Base-by-base conservation (phyloP, 2,113 vertebrate species). In the Notarius lentiginosus region DNA sequence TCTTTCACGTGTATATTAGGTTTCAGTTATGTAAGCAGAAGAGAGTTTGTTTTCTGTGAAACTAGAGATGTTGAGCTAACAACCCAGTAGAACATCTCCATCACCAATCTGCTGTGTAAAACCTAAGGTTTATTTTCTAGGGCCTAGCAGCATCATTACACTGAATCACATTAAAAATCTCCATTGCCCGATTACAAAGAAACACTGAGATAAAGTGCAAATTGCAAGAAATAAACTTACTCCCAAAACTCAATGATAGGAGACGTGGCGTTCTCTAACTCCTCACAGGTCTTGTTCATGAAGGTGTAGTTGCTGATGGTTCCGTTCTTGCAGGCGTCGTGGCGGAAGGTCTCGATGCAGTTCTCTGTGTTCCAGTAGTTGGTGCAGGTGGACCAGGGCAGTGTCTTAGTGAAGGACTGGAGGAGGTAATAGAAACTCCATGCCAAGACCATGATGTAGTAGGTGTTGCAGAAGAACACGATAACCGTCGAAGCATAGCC, bases 401-500 rank as follows among this genome's bases (percentile, higher is more conserved):
- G 93, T 0, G 88, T 88, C 82, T 92, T 4, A 66, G 63, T 94
- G 83, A 96, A 96, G 17, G 95, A 96, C 88, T 95, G 94, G 87
- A 96, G 93, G 72, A 96, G 91, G 93, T 96, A 96, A 91, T 96
- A 96, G 89, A 96, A 95, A 63, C 92, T 95, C 96, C 96, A 96
- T n/a, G 95, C 93, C 92, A 96, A 83, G n/a, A 96, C 95, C 96
- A 96, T 96, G 91, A 96, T 96, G 93, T 96, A 96, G 90, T 96
- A 96, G 0, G 95, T 96, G 93, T 96, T 96, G 73, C 95, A 96
- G 92, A 96, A 96, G 79, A 96, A 96, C 84, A 96, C 95, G 1
- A 96, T 96, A 22, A 96, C 96, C 95, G 96, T 96, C 75, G 96
- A 96, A 47, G 96, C 91, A 3, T 91, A 96, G 2, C 96, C 96